A percentile compares a stretch with the other conserved stretches of the same genome.
phyloP scores from a whole-genome alignment of 2,113 vertebrate species.

The Melospiza georgiana region DNA sequence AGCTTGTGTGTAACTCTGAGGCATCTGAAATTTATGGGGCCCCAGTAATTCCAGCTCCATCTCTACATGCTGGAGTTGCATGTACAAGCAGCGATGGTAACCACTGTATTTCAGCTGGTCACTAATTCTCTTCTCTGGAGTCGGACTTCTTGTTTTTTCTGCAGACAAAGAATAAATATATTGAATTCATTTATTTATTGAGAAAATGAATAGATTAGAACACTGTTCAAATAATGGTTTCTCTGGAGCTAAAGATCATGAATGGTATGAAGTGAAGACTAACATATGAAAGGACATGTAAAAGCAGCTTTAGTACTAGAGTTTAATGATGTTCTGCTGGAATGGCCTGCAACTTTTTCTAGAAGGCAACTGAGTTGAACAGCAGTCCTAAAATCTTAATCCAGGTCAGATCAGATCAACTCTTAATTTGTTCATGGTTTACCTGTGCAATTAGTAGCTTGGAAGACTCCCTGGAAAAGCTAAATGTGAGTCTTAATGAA shows the following conservation, averaged over 20 bases:
- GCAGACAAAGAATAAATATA: background rate
- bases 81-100: conserved; percentile 82
- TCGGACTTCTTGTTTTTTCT: conserved; percentile 61
- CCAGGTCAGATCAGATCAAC: background rate
- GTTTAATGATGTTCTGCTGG: background rate
- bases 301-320: background rate
- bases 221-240: background rate
- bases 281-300: background rate
- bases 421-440: background rate
- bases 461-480: background rate
- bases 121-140: conserved; percentile 54
- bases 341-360: background rate
- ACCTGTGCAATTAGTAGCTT: background rate
- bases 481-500: background rate
- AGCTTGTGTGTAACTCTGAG: conserved; percentile 79
- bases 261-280: background rate
- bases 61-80: conserved; percentile 85
- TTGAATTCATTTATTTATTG: background rate
- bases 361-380: background rate
- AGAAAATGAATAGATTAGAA: background rate
- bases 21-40: conserved; percentile 75
- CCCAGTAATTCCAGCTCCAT: conserved; percentile 82
- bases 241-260: background rate
- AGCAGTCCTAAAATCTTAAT: background rate
- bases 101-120: conserved; percentile 69